A percentile compares a stretch with the other conserved stretches of the same genome.
phyloP scores from a whole-genome alignment of 2,888 invertebrate species.

The Dusona sp. region DNA sequence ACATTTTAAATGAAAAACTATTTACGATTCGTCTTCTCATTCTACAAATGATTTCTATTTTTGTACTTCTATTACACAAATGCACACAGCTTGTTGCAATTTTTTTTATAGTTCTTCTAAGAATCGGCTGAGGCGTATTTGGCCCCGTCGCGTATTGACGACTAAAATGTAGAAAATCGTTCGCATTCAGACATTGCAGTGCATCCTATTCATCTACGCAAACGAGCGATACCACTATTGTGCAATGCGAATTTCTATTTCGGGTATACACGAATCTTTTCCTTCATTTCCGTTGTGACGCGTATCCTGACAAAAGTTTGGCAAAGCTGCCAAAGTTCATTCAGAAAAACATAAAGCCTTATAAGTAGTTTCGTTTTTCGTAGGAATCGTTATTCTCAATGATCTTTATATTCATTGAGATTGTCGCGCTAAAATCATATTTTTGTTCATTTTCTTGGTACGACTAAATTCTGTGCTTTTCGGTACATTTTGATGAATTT shows the following conservation, averaged over 20 bases:
- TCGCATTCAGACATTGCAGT: constrained; percentile 6
- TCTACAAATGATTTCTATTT: neutral
- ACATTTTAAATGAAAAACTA: neutral
- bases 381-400: neutral
- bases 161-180: constrained; percentile 15
- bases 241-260: constrained; percentile 37
- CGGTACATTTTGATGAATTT: neutral
- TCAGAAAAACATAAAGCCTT: constrained; percentile 36
- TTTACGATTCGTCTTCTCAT: neutral
- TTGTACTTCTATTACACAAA: neutral
- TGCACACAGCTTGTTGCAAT: neutral
- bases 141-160: constrained; percentile 13
- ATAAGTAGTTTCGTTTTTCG: neutral
- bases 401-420: neutral
- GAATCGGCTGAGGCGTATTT: constrained; percentile 24
- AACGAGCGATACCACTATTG: constrained; percentile 21
- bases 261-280: constrained; percentile 12
- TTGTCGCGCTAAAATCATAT: neutral
- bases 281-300: constrained; percentile 10
- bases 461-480: neutral
- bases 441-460: neutral
- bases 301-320: constrained; percentile 33
- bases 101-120: constrained; percentile 4
- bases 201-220: neutral
- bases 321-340: constrained; percentile 49